These are phyloP conservation scores for Anoplius nigerrimus DNA, from an alignment of 2,888 invertebrate species.

Conservation along the genomic window DNA sequence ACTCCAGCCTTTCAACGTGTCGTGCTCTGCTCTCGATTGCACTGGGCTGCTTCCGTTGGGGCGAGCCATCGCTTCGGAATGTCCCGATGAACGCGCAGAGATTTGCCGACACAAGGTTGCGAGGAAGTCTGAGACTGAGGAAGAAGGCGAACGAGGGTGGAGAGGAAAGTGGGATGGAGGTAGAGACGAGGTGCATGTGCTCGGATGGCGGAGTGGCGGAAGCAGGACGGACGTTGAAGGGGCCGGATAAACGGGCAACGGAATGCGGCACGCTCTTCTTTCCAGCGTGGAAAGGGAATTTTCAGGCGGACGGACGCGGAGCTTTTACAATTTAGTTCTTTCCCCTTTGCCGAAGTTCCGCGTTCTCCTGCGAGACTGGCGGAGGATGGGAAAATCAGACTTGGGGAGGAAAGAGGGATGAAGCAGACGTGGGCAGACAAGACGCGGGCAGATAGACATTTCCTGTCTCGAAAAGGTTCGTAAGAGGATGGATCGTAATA, in stretches of 20 bases:
- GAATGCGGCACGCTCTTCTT: conserved; percentile 20
- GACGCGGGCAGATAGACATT: too few species aligned
- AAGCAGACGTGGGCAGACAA: too few species aligned
- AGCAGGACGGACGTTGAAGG: not conserved
- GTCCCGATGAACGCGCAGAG: conserved; percentile 1
- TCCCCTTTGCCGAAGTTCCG: too few species aligned
- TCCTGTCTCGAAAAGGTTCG: too few species aligned
- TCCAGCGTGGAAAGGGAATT: conserved; percentile 20
- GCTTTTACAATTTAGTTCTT: too few species aligned
- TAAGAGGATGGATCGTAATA: too few species aligned
- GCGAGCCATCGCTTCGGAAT: conserved; percentile 8
- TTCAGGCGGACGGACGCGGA: conserved; percentile 6
- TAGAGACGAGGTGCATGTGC: not conserved
- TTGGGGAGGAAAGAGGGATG: too few species aligned
- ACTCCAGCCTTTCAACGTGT: conserved; percentile 5
- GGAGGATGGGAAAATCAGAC: too few species aligned
- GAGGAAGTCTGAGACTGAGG: not conserved
- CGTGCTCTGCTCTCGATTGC: conserved; percentile 10
- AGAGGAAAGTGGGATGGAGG: too few species aligned
- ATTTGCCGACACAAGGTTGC: not conserved
- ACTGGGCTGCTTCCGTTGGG: not conserved
- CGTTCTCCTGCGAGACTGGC: too few species aligned
- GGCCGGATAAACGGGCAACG: conserved; percentile 3
- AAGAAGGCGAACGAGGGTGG: conserved; percentile 7
- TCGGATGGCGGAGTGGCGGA: not conserved